phyloP scores from a whole-genome alignment of 2,797 vertebrate species.

The Bryconaethiops microstoma region DNA sequence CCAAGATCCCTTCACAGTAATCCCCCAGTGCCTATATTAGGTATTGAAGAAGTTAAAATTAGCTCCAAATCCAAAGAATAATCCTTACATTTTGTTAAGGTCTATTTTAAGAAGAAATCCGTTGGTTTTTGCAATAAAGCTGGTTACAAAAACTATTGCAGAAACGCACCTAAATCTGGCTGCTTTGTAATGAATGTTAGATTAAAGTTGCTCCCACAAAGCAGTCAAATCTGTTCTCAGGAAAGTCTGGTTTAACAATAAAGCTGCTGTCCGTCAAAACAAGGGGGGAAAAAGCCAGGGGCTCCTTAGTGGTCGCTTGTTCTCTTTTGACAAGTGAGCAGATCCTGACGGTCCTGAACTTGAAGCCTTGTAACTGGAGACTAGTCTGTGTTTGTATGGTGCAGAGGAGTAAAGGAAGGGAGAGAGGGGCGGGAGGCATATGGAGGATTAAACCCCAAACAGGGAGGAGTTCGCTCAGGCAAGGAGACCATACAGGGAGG shows the following conservation, averaged over 20 bases:
- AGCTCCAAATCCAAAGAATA: constrained; percentile 26
- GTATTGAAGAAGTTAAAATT: constrained; percentile 62
- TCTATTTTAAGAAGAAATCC: background rate
- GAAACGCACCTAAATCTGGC: background rate
- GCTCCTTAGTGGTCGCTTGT: background rate
- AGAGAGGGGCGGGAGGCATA: background rate
- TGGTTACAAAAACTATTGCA: background rate
- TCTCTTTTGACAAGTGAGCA: background rate
- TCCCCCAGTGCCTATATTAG: constrained; percentile 69
- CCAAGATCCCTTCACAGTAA: constrained; percentile 60
- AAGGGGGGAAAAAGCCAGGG: background rate
- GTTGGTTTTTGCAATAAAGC: background rate
- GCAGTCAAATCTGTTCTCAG: background rate
- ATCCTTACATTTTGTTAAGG: background rate
- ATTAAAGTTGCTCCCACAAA: background rate
- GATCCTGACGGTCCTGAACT: constrained; percentile 1
- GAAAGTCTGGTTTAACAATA: too few relatives aligned
- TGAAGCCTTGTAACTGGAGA: constrained; percentile 1
- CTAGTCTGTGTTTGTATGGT: background rate
- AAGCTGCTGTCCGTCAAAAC: background rate
- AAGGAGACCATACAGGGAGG: background rate
- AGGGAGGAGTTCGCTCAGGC: background rate
- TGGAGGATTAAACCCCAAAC: constrained; percentile 15
- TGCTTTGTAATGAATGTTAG: background rate
- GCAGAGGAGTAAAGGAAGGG: background rate